These are phyloP conservation scores for Pseudococcus jackbeardsleyi DNA, from an alignment of 2,888 invertebrate genomes.

Conservation along the genomic window DNA sequence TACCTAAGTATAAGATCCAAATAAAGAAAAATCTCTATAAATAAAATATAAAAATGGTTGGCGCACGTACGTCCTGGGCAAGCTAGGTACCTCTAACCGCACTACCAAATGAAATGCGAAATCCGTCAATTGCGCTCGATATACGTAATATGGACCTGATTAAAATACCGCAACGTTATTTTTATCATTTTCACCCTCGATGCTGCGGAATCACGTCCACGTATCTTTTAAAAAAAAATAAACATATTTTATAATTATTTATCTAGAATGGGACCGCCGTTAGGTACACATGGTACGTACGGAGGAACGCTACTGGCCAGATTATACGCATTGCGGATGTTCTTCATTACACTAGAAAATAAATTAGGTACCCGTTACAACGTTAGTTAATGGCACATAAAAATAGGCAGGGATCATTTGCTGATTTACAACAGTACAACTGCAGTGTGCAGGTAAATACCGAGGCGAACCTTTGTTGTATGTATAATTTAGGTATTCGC, in stretches of 20 bases:
- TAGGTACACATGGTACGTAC: neutral
- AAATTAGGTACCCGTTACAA: slow-evolving; percentile 16
- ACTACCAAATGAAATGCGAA: neutral
- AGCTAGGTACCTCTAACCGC: neutral
- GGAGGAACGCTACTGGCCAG: neutral
- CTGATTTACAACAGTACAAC: slow-evolving; percentile 8
- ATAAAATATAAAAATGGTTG: neutral
- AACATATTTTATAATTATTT: slow-evolving; percentile 24
- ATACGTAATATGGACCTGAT: neutral
- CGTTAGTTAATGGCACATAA: slow-evolving; percentile 28
- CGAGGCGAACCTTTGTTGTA: neutral
- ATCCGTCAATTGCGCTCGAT: neutral
- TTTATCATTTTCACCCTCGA: neutral
- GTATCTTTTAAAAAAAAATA: neutral
- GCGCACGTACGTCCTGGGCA: neutral
- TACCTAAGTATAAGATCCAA: neutral
- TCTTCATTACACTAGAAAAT: slow-evolving; percentile 20
- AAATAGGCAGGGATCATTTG: slow-evolving; percentile 19
- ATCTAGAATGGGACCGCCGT: neutral
- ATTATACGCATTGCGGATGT: slow-evolving; percentile 32
- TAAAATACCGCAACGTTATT: neutral
- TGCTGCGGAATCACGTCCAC: neutral
- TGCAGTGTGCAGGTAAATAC: slow-evolving; percentile 14
- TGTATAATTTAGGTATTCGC: slow-evolving; percentile 24
- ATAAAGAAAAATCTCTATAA: neutral